Percentiles rank a stretch among this genome's conserved stretches.
phyloP scores from a whole-genome alignment of 2,113 vertebrate genomes.

The Syngnathus scovelli region DNA sequence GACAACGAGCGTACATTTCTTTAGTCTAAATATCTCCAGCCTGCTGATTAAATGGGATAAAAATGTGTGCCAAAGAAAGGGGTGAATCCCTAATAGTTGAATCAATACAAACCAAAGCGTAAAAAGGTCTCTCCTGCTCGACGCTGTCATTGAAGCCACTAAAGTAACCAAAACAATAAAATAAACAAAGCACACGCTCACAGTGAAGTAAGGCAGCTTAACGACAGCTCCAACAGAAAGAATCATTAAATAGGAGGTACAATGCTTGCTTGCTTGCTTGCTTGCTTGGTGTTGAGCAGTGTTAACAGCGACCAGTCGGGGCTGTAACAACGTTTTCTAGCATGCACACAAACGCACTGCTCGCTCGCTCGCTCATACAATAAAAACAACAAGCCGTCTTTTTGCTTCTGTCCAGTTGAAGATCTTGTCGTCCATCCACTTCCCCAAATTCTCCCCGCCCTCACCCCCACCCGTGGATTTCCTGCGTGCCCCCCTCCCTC shows the following conservation, averaged over 20 bases:
- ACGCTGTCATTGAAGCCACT: slow-evolving; percentile 43
- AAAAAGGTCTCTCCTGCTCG: slow-evolving; percentile 51
- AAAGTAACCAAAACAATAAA: slow-evolving; percentile 19
- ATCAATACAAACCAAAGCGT: slow-evolving; percentile 55
- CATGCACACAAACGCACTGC: slow-evolving; percentile 43
- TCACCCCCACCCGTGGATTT: slow-evolving; percentile 4
- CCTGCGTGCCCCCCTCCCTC: slow-evolving; percentile 47
- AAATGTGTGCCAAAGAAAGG: slow-evolving; percentile 35
- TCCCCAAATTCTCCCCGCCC: slow-evolving; percentile 29
- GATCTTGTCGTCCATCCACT: slow-evolving; percentile 17
- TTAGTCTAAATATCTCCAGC: slow-evolving; percentile 7
- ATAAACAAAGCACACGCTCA: slow-evolving; percentile 11
- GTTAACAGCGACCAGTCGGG: slow-evolving; percentile 55
- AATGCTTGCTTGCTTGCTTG: slow-evolving; percentile 13
- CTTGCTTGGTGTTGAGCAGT: slow-evolving; percentile 51
- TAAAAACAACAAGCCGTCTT: slow-evolving; percentile 39
- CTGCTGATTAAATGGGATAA: not conserved
- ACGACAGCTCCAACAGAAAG: slow-evolving; percentile 51
- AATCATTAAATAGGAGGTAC: slow-evolving; percentile 69
- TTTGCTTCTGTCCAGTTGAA: slow-evolving; percentile 43
- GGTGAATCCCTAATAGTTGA: slow-evolving; percentile 49
- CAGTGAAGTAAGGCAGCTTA: slow-evolving; percentile 39
- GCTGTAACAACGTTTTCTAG: slow-evolving; percentile 55
- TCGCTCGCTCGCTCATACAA: slow-evolving; percentile 26
- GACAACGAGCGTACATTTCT: not conserved